Base-by-base conservation (phyloP, 2,888 invertebrate genomes). In the Cistogaster globosa region DNA sequence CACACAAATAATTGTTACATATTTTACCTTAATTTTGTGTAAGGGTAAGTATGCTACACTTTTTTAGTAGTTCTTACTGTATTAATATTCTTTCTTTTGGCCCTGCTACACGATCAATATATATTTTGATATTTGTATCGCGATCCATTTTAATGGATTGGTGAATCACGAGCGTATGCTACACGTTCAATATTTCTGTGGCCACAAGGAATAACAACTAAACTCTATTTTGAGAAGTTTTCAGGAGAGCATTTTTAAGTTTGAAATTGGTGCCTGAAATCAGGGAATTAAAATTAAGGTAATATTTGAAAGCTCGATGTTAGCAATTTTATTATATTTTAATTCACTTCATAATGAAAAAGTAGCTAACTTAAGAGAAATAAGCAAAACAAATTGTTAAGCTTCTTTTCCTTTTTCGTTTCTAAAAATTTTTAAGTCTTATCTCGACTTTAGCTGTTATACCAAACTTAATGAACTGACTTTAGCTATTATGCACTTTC, bases 311-410 rank as follows among this genome's bases (percentile, higher is more conserved):
- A 45, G 71, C 45, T 71, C 71, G 57, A 71, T 71, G 26, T 58
- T 58, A 71, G 71, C 71, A 71, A 58, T 71, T 71, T 71, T 58
- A 71, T 58, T 32, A 71, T 71, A 48, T 71, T 68, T 68, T 68
- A 53, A 68, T 38, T 38, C 38, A 38, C 2, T 38, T 38, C 38
- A 53, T 55, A 58, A 55, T 67, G 67, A 76, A 67, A 67, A 67
- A 76, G 26, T 36, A 65, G 48, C 16, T 63, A 75, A 65, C 60
- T 51, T 63, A 65, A 53, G 53, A 75, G 62, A 75, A 65, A 48
- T 60, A 60, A 74, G 26, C 48, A 74, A 74, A 74, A 62, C 48
- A 63, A 58, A 58, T 48, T 22, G 38, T 60, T 60, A 48, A 45
- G 63, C 26, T 65, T 48, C n/a, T 58, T 58, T 58, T 32, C 26